These are phyloP conservation scores for Myotis vivesi DNA, from an alignment of 2,797 vertebrate species.

Conservation along the genomic window DNA sequence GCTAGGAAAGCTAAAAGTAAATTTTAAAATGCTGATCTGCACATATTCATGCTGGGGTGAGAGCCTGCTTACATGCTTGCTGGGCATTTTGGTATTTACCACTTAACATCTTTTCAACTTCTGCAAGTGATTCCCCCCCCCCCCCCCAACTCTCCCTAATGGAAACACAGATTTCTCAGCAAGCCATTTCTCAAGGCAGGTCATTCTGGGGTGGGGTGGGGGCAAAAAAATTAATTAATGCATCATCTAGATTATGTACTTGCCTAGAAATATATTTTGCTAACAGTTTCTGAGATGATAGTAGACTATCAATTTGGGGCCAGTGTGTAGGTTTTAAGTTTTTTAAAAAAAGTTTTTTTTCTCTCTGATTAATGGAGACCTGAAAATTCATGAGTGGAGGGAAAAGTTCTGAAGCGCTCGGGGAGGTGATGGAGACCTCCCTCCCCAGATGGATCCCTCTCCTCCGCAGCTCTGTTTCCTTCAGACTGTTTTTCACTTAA, in stretches of 20 bases:
- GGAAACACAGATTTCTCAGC: conserved; percentile 51
- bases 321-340: background rate
- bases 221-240: background rate
- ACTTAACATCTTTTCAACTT: conserved; percentile 52
- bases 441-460: background rate
- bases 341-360: background rate
- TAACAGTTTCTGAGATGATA: conserved; percentile 21
- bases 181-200: conserved; percentile 48
- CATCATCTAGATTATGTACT: background rate
- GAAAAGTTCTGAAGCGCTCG: background rate
- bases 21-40: conserved; percentile 65
- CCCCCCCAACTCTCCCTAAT: background rate
- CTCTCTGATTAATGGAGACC: background rate
- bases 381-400: background rate
- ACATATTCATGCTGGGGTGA: conserved; percentile 24
- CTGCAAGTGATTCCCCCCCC: background rate
- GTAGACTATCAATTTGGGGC: background rate
- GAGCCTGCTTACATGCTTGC: conserved; percentile 36
- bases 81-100: conserved; percentile 61
- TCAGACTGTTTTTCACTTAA: conserved; percentile 10
- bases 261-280: background rate
- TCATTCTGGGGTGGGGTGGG: background rate
- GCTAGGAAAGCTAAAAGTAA: conserved; percentile 55
- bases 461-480: background rate
- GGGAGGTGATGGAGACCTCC: background rate